Base-by-base conservation (phyloP, 1,140 invertebrate genomes). In the Rhopalosiphum maidis region DNA sequence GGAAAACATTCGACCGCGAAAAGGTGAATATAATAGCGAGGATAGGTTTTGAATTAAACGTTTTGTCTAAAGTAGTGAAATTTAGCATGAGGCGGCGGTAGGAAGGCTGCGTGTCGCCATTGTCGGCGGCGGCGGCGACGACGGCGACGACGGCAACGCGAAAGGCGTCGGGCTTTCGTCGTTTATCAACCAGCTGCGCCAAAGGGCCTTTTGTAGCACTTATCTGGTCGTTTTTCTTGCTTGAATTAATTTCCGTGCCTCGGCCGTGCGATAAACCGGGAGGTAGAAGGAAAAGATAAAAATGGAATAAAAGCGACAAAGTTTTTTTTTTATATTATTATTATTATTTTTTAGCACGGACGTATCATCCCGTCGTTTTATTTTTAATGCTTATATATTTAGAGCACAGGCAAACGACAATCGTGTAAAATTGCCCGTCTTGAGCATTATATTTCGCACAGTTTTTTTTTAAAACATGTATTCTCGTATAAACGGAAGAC, bases 141-240 rank as follows among this genome's bases (percentile, higher is more conserved):
- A 2, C 37, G 88, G 5, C 8, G 35, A 23, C 46, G 48, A 9
- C 30, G 88, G 5, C 21, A 23, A 35, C 25, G 85, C 60, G 60
- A n/a, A n/a, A 41, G 60, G 60, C 41, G 55, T 54, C 21, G 87
- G 30, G n/a, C 18, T 91, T 22, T 83, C 43, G 30, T 92, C 68
- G 91, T 92, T 92, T 92, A 92, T 92, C 91, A 92, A 83, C 60
- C 91, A 48, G 77, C 68, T 82, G 68, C 46, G 43, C 68, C 68
- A 77, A 82, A 92, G 46, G 77, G 91, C 68, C 91, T 92, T 82
- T 92, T 92, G 91, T 82, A 92, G 77, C 91, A 92, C 91, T 92
- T 92, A 92, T 92, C 91, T 92, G 91, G 77, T 83, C 91, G 91
- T 92, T 83, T 92, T 92, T 92, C 91, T 92, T 92, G 68, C 91